Base-by-base conservation (phyloP, 2,797 vertebrate genomes). In the Parauchenoglanis ngamensis region DNA sequence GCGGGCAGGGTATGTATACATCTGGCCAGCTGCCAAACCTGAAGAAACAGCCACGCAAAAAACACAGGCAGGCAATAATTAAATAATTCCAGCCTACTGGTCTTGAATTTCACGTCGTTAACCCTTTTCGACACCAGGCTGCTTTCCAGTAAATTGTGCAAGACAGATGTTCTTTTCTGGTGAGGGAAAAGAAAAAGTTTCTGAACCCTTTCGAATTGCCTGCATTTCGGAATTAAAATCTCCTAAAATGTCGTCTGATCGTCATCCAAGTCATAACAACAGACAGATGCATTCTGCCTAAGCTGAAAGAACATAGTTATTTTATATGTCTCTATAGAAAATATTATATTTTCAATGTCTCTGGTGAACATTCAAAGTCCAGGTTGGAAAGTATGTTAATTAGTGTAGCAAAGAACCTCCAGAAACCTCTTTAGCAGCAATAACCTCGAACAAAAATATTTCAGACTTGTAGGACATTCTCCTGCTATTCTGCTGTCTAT, bases 1-100 rank as follows among this genome's bases (percentile, higher is more conserved):
- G 88, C 97, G 98, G 86, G 98, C 97, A 54, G 95, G 96, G 88
- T 97, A 97, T 0, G 96, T 96, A 89, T 97, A 97, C 75, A 97
- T 94, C 92, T 97, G 96, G 89, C 96, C 96, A 0, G 96, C 95
- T 87, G 96, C 95, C 81, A 96, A 91, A 83, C 94, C 96, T 97
- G 40, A 52, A 59, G 10, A 61, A 25, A 83, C 77, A 87, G 44
- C 0, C 63, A 73, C 46, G 49, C 1, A 63, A n/a, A 72, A 77
- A 67, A 59, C 17, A 35, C 56, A 79, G 21, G 21, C 78, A 82
- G 31, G 52, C 57, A 72, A 68, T 78, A 65, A 72, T 59, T 46
- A 59, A 84, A 49, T 76, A 68, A 79, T 59, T 59, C 28, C 61
- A 59, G 28, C 4, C 65, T 61, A 15, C 6, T 65, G 80, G 8